A percentile compares a stretch with the other conserved stretches of the same genome.
Conservation (phyloP, 2,113 vertebrate genomes). For the Diphyllodes magnificus region DNA sequence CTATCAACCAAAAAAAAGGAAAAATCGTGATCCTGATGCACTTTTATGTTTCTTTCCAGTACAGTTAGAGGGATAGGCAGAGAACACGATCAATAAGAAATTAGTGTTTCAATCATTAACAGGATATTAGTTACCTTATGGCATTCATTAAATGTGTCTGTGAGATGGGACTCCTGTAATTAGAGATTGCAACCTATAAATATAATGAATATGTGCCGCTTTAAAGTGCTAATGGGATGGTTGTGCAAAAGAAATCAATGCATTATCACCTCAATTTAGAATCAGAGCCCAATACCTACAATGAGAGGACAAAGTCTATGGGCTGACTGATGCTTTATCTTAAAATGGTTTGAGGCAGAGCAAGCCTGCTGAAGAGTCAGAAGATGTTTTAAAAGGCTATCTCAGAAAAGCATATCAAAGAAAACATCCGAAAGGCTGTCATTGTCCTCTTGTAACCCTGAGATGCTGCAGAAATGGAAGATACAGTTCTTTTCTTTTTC, state of each 20-base stretch:
- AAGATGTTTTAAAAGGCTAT: neutral
- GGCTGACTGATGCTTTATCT: neutral
- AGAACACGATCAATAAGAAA: conserved; percentile 35
- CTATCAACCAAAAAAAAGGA: neutral
- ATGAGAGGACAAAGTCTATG: neutral
- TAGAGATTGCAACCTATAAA: conserved; percentile 1
- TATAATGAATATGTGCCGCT: neutral
- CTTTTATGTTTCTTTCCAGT: neutral
- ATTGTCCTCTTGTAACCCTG: neutral
- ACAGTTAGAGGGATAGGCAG: neutral
- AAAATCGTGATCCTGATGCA: neutral
- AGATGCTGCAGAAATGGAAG: neutral
- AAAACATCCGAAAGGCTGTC: neutral
- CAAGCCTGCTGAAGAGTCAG: neutral
- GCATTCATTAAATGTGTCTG: neutral
- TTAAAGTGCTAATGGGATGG: neutral
- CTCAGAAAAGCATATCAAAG: neutral
- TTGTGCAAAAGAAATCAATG: conserved; percentile 1
- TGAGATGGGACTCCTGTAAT: neutral
- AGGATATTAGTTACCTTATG: conserved; percentile 12
- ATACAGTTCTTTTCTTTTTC: neutral
- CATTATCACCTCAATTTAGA: neutral
- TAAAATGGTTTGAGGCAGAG: neutral
- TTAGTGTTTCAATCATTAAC: conserved; percentile 30
- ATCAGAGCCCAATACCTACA: neutral